Conservation (phyloP, 2,113 vertebrate species). For the Acrocephalus arundinaceus region DNA sequence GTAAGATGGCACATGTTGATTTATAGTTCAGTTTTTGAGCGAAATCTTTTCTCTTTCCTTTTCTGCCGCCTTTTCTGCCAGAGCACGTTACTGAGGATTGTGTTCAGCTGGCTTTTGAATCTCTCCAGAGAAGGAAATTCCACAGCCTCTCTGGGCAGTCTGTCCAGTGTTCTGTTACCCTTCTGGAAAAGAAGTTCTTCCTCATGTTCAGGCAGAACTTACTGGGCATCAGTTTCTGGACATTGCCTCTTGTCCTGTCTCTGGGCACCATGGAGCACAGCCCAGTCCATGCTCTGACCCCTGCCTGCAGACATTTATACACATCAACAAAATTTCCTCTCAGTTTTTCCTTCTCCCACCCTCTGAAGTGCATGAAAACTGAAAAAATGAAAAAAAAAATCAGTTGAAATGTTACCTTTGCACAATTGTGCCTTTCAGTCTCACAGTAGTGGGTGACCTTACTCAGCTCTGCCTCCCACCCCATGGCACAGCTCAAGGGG, state of each 20-base stretch:
- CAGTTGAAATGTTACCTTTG: not conserved
- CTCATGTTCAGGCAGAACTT: not conserved
- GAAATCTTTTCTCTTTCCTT: not conserved
- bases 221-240: not conserved
- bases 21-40: not conserved
- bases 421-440: not conserved
- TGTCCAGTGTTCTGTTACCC: not conserved
- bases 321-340: not conserved
- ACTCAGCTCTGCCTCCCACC: not conserved
- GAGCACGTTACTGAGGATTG: not conserved
- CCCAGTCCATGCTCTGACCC: not conserved
- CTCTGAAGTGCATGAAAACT: not conserved
- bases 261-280: not conserved
- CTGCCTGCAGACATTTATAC: not conserved
- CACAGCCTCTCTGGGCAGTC: not conserved
- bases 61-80: not conserved
- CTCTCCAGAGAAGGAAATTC: not conserved
- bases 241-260: rapidly evolving
- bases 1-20: constrained; percentile 72
- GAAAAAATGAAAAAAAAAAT: not conserved
- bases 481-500: too few relatives aligned
- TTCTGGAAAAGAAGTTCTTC: not conserved
- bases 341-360: not conserved
- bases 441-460: not conserved
- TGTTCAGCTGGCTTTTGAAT: not conserved